A percentile compares a stretch with the other conserved stretches of the same genome.
Conservation (phyloP, 2,113 vertebrate species). For the Megaleporinus macrocephalus region DNA sequence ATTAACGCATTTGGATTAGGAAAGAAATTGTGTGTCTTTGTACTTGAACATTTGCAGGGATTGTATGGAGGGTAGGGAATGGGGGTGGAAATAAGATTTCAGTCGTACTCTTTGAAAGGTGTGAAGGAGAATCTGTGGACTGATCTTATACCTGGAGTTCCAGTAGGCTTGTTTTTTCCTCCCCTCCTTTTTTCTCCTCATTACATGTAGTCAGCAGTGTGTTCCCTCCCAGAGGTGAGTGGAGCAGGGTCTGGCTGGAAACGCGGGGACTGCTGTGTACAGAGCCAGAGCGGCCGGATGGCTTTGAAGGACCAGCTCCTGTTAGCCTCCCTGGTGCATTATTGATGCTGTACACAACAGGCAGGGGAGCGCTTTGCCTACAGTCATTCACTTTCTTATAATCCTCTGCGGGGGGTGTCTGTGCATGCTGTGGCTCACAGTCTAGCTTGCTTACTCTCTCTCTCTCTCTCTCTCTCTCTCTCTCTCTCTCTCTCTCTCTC, state of each 20-base stretch:
- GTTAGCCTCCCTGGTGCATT: constrained; percentile 53
- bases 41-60: not conserved
- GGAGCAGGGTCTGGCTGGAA: not conserved
- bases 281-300: constrained; percentile 16
- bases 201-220: constrained; percentile 4
- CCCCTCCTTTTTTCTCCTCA: not conserved
- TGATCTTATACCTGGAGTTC: not conserved
- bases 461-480: not conserved
- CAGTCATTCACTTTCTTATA: constrained; percentile 33
- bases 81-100: not conserved
- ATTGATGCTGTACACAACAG: constrained; percentile 57
- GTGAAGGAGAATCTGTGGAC: not conserved
- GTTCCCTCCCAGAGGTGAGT: constrained; percentile 19
- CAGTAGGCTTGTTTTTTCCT: constrained; percentile 6
- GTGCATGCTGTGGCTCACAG: constrained; percentile 9
- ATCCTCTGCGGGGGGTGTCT: constrained; percentile 19
- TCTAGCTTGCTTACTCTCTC: constrained; percentile 18
- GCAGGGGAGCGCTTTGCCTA: constrained; percentile 38
- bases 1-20: too few species aligned
- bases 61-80: not conserved
- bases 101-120: not conserved
- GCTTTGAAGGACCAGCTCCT: constrained; percentile 46
- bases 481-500: not conserved
- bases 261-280: constrained; percentile 11
- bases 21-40: too few species aligned